These are phyloP conservation scores for Platichthys flesus DNA, from an alignment of 2,113 vertebrate species.

Conservation along the genomic window DNA sequence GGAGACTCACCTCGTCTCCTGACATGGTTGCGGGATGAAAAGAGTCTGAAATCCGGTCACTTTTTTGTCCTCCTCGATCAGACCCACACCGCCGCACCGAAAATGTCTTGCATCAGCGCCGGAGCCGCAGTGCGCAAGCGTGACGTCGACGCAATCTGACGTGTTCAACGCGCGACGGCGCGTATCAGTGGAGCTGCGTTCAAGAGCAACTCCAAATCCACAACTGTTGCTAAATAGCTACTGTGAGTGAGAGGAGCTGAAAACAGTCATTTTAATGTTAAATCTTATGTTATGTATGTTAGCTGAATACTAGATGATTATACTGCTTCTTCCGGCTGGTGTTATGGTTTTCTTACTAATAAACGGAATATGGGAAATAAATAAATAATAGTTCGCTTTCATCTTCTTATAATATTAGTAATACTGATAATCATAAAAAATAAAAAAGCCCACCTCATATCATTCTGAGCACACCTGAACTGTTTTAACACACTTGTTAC, in stretches of 20 bases:
- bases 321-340: neutral
- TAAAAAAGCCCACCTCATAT: too few relatives aligned
- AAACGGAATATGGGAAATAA: too few relatives aligned
- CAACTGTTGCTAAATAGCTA: neutral
- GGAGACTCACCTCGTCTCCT: slow-evolving; percentile 81
- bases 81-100: slow-evolving; percentile 37
- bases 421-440: too few relatives aligned
- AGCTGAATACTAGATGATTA: neutral
- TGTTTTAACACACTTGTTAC: too few relatives aligned
- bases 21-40: slow-evolving; percentile 74
- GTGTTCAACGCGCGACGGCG: slow-evolving; percentile 42
- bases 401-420: too few relatives aligned
- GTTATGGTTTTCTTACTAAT: neutral
- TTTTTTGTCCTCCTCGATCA: slow-evolving; percentile 20
- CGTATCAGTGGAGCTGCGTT: neutral
- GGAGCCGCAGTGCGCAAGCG: slow-evolving; percentile 62
- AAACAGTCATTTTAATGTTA: too few relatives aligned
- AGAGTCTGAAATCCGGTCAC: slow-evolving; percentile 9
- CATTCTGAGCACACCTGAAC: too few relatives aligned
- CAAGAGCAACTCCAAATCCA: neutral
- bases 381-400: too few relatives aligned
- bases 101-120: slow-evolving; percentile 82
- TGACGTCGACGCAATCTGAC: slow-evolving; percentile 34
- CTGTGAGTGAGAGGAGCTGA: neutral
- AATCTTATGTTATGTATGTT: neutral